These are phyloP conservation scores for Aphodius granarius DNA, from an alignment of 2,888 invertebrate species.

Conservation along the genomic window DNA sequence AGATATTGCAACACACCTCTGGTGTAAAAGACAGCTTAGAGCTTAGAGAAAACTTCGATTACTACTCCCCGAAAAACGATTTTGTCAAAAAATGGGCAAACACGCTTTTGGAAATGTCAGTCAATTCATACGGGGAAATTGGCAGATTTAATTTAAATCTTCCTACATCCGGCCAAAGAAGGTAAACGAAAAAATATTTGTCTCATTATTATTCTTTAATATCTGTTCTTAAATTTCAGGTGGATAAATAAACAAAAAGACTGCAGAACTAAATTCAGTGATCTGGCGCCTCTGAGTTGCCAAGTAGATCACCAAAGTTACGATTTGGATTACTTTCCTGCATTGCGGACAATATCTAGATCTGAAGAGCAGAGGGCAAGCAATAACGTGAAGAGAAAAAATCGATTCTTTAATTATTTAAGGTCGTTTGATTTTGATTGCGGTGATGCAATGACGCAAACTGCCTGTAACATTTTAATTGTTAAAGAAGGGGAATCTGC, in stretches of 20 bases:
- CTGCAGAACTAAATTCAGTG: slow-evolving; percentile 55
- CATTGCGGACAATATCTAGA: slow-evolving; percentile 69
- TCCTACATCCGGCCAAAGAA: slow-evolving; percentile 39
- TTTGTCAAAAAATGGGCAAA: slow-evolving; percentile 24
- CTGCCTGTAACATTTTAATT: slow-evolving; percentile 18
- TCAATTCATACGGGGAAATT: slow-evolving; percentile 1
- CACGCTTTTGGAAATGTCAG: slow-evolving; percentile 18
- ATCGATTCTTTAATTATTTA: slow-evolving; percentile 78
- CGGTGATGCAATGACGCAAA: slow-evolving; percentile 26
- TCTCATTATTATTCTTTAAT: slow-evolving; percentile 41
- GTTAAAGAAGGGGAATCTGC: background rate
- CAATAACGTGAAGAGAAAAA: slow-evolving; percentile 65
- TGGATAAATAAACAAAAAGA: slow-evolving; percentile 51
- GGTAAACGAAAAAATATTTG: slow-evolving; percentile 36
- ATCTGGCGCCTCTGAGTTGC: slow-evolving; percentile 55
- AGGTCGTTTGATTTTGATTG: slow-evolving; percentile 29
- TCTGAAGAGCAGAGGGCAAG: slow-evolving; percentile 65
- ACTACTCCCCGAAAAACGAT: slow-evolving; percentile 18
- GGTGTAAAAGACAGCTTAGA: slow-evolving; percentile 47
- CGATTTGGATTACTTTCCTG: slow-evolving; percentile 70
- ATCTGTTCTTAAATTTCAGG: slow-evolving; percentile 51
- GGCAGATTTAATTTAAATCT: slow-evolving; percentile 37
- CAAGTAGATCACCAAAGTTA: slow-evolving; percentile 60
- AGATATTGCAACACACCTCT: background rate
- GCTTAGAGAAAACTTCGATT: slow-evolving; percentile 29